These are phyloP conservation scores for Mystacornis crossleyi DNA, from an alignment of 2,113 vertebrate species.

Conservation along the genomic window DNA sequence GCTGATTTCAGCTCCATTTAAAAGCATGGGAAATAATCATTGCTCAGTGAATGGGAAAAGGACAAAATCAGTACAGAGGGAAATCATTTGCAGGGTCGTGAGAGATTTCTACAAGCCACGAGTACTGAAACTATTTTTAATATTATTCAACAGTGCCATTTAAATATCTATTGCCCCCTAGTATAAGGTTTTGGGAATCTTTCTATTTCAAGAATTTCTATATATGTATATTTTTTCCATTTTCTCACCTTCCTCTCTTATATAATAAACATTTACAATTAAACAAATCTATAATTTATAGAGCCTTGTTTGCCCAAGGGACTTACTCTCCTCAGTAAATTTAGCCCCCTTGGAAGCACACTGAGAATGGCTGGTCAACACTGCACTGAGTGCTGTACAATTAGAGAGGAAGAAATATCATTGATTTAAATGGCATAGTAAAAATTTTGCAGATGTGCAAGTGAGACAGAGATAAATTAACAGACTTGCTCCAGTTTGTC, in stretches of 20 bases:
- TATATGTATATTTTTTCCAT: not conserved
- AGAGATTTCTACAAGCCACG: constrained; percentile 30
- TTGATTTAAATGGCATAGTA: not conserved
- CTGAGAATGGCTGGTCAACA: not conserved
- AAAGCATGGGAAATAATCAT: constrained; percentile 69
- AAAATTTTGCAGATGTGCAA: not conserved
- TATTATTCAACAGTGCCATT: constrained; percentile 1
- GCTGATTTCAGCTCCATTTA: constrained; percentile 71
- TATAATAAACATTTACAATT: not conserved
- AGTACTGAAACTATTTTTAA: constrained; percentile 54
- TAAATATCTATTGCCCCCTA: not conserved
- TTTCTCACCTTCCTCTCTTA: not conserved
- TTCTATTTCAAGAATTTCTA: not conserved
- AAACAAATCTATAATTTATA: not conserved
- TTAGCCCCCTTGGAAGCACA: not conserved
- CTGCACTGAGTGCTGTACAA: not conserved
- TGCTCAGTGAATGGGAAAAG: constrained; percentile 66
- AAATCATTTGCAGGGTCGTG: constrained; percentile 44
- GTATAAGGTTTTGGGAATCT: not conserved
- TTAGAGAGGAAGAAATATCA: not conserved
- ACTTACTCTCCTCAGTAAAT: not conserved
- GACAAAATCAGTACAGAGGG: constrained; percentile 58
- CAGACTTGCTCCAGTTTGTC: not conserved
- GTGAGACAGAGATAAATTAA: not conserved
- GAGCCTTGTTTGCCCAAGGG: not conserved